These are phyloP conservation scores for Galemys pyrenaicus DNA, from an alignment of 2,113 vertebrate genomes.

Conservation along the genomic window DNA sequence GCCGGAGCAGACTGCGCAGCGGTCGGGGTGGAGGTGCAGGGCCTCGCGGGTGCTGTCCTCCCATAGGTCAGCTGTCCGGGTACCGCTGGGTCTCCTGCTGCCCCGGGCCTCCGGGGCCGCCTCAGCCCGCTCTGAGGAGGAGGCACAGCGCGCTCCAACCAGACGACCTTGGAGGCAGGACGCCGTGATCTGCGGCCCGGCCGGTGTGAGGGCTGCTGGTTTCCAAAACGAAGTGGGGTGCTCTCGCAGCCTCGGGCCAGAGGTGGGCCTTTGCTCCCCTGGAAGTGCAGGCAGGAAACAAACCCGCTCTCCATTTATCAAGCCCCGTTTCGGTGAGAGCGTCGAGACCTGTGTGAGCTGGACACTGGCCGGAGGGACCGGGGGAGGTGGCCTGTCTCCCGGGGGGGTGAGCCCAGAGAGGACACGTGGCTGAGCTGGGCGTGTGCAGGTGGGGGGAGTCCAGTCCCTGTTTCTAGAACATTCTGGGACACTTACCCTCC, in stretches of 20 bases:
- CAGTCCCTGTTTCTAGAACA: not conserved
- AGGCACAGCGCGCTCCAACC: not conserved
- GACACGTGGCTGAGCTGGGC: not conserved
- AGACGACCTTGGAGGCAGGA: slow-evolving; percentile 29
- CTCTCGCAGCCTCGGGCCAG: not conserved
- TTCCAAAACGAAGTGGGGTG: slow-evolving; percentile 1
- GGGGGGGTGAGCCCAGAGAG: not conserved
- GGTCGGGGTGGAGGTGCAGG: too few species aligned
- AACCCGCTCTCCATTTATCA: too few species aligned
- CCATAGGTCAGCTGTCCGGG: slow-evolving; percentile 8
- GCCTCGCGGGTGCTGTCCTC: too few species aligned
- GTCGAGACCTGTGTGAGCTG: too few species aligned
- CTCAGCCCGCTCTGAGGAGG: slow-evolving; percentile 15
- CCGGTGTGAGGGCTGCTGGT: slow-evolving; percentile 14
- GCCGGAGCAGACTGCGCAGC: too few species aligned
- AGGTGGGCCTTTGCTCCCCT: too few species aligned
- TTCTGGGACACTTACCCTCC: not conserved
- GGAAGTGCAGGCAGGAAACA: not conserved
- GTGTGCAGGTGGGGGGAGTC: not conserved
- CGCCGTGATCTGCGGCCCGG: not conserved
- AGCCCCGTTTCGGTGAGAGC: not conserved
- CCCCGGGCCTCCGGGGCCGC: not conserved
- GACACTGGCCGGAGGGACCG: too few species aligned
- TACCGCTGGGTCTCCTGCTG: not conserved
- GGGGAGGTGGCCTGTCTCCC: too few species aligned